These are phyloP conservation scores for Amphimedon queenslandica DNA, from an alignment of 37 sponge, comb jelly and placozoan genomes.

Conservation along the genomic window DNA sequence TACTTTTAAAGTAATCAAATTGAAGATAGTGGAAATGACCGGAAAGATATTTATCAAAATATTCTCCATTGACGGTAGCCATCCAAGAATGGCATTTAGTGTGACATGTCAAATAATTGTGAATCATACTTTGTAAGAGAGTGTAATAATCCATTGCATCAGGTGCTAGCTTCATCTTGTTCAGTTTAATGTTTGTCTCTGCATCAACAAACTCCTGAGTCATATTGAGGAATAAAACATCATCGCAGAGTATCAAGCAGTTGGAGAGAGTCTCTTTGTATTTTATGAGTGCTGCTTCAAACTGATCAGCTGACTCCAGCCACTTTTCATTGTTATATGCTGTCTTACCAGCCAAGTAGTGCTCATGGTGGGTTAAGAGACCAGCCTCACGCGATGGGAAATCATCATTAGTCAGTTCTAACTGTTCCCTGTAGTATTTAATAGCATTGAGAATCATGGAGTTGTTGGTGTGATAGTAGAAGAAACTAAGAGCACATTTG, in stretches of 20 bases:
- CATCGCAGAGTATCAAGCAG: slow-evolving; percentile 61
- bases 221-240: slow-evolving; percentile 38
- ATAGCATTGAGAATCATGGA: slow-evolving; percentile 1
- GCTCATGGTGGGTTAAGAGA: slow-evolving; percentile 6
- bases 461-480: slow-evolving; percentile 25
- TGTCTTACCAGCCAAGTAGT: slow-evolving; percentile 17
- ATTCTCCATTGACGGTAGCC: slow-evolving; percentile 24
- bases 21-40: slow-evolving; percentile 60
- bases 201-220: slow-evolving; percentile 23
- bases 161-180: slow-evolving; percentile 2
- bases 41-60: slow-evolving; percentile 7
- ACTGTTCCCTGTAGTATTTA: slow-evolving; percentile 30
- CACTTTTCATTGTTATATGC: slow-evolving; percentile 36
- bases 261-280: slow-evolving; percentile 22
- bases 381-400: slow-evolving; percentile 48
- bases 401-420: slow-evolving; percentile 13
- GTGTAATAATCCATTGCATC: slow-evolving; percentile 52
- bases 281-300: slow-evolving; percentile 36
- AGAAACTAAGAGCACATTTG: slow-evolving; percentile 42
- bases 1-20: slow-evolving; percentile 54
- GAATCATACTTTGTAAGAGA: slow-evolving; percentile 21
- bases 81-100: slow-evolving; percentile 24
- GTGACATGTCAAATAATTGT: slow-evolving; percentile 40
- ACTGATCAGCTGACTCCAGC: slow-evolving; percentile 20
- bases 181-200: slow-evolving; percentile 7